phyloP scores from a whole-genome alignment of 2,113 vertebrate genomes.

The Lutjanus erythropterus region DNA sequence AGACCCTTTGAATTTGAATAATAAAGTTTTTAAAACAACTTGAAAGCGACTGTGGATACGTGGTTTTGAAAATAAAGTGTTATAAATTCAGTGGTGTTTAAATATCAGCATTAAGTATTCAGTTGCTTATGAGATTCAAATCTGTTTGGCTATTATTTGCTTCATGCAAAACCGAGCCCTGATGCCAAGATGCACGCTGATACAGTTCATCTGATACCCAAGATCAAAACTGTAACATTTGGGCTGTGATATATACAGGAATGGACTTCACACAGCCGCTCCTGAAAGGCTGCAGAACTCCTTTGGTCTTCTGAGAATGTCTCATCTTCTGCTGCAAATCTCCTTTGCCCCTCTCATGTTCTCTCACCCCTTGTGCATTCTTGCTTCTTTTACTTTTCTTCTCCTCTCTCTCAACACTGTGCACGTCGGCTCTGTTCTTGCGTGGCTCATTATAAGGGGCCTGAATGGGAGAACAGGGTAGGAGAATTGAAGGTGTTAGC shows the following conservation, averaged over 20 bases:
- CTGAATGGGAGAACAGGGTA: conserved; percentile 45
- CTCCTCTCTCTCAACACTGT: neutral
- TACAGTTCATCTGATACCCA: conserved; percentile 29
- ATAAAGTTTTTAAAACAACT: too few relatives aligned
- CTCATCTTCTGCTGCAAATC: conserved; percentile 56
- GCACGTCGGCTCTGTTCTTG: conserved; percentile 19
- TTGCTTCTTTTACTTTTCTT: conserved; percentile 23
- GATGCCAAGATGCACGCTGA: conserved; percentile 26
- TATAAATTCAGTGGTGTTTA: neutral
- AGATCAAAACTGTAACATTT: conserved; percentile 53
- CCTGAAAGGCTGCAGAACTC: conserved; percentile 50
- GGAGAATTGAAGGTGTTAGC: conserved; percentile 73
- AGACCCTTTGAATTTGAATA: too few relatives aligned
- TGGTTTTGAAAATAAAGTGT: neutral
- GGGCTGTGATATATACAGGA: conserved; percentile 44
- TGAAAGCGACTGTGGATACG: too few relatives aligned
- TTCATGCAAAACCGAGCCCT: neutral
- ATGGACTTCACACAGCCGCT: conserved; percentile 46
- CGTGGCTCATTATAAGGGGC: conserved; percentile 68
- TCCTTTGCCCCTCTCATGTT: conserved; percentile 42
- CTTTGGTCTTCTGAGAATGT: conserved; percentile 65
- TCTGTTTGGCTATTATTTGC: neutral
- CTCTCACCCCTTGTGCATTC: conserved; percentile 33
- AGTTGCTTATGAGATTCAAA: neutral
- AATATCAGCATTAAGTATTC: neutral